Conservation (phyloP, 1,140 invertebrate genomes). For the Drosophila sp. region DNA sequence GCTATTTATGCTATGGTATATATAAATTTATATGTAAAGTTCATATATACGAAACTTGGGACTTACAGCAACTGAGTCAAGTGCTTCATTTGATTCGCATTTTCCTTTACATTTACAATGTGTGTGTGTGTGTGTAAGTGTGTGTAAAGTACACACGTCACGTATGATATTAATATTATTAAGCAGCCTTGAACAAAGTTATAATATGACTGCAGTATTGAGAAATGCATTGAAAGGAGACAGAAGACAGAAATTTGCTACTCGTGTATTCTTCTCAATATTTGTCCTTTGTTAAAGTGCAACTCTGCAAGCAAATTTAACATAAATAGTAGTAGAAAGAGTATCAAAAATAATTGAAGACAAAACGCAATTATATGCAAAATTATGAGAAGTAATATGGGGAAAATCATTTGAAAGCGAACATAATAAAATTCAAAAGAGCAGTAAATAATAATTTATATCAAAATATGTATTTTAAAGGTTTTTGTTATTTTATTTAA, state of each 20-base stretch:
- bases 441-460: too few species aligned
- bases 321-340: neutral
- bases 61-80: neutral
- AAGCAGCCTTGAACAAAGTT: constrained; percentile 8
- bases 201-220: constrained; percentile 2
- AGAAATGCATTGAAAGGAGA: neutral
- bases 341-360: neutral
- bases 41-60: constrained; percentile 1
- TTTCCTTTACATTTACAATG: neutral
- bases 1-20: constrained; percentile 8
- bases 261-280: neutral
- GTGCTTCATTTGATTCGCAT: neutral
- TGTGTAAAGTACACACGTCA: constrained; percentile 6
- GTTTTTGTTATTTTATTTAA: too few species aligned
- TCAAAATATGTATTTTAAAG: too few species aligned
- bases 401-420: neutral
- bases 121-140: neutral
- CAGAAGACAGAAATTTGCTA: neutral
- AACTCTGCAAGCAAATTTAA: neutral
- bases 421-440: too few species aligned
- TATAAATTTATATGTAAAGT: neutral
- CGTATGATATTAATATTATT: constrained; percentile 18
- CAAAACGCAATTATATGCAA: too few species aligned
- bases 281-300: neutral
- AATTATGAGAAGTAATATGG: neutral